A percentile compares a stretch with the other conserved stretches of the same genome.
Evolutionary conservation across 1,140 invertebrate species (phyloP).

Genomic region (Micrasema longulum): DNA sequence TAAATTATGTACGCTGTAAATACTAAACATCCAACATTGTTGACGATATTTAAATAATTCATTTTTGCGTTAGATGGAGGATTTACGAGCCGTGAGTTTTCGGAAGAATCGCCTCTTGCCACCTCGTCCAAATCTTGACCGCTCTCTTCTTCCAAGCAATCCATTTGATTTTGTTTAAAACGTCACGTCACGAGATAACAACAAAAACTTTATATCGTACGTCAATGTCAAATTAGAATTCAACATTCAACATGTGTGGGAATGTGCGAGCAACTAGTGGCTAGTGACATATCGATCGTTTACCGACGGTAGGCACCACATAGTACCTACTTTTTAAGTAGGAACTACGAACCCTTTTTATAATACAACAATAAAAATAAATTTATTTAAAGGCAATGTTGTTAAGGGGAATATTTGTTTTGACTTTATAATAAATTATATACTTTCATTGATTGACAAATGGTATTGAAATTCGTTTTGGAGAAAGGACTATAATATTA

Average conservation of each 20-base stretch:
- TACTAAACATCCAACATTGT: constrained; percentile 58
- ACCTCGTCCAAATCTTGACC: constrained; percentile 46
- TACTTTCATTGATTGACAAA: no score
- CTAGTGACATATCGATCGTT: no score
- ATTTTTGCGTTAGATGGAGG: constrained; percentile 53
- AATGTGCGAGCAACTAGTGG: constrained; percentile 1
- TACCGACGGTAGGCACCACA: no score
- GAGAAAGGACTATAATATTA: no score
- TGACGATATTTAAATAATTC: constrained; percentile 60
- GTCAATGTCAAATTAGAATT: neutral
- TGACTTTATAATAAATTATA: no score
- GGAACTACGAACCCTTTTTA: no score
- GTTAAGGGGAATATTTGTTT: no score
- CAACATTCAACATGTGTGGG: neutral
- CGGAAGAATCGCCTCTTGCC: constrained; percentile 54
- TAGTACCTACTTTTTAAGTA: no score
- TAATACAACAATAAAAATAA: no score
- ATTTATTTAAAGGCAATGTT: no score
- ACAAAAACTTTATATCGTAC: constrained; percentile 5
- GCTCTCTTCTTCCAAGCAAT: constrained; percentile 24
- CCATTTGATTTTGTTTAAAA: constrained; percentile 32
- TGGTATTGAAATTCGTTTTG: no score
- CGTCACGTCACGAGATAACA: constrained; percentile 26
- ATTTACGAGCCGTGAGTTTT: constrained; percentile 47
- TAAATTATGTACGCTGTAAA: constrained; percentile 58